Conservation (phyloP, 2,888 invertebrate species). For the Myopa tessellatipennis region DNA sequence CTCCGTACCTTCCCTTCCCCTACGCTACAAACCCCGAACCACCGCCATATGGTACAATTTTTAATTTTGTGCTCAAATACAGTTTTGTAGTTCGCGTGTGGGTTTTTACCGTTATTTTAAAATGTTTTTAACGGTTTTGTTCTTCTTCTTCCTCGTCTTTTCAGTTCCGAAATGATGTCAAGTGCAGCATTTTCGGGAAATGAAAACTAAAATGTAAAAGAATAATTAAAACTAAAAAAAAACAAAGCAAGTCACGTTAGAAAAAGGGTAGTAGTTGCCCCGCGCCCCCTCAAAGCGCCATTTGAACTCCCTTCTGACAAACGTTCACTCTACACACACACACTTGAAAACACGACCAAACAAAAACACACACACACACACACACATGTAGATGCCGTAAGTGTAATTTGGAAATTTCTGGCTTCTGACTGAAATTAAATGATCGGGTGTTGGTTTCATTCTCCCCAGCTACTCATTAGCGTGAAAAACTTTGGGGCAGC, state of each 20-base stretch:
- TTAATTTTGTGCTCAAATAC: neutral
- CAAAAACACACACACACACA: neutral
- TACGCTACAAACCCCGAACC: neutral
- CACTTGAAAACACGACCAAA: neutral
- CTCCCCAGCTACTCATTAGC: slow-evolving; percentile 22
- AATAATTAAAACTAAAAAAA: neutral
- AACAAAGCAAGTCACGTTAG: neutral
- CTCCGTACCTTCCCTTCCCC: no score
- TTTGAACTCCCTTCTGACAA: no score
- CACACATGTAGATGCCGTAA: neutral
- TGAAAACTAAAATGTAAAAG: neutral
- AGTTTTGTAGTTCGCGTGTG: neutral
- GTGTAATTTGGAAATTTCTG: slow-evolving; percentile 10
- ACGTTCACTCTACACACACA: neutral
- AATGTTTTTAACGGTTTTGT: neutral
- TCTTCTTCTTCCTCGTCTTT: neutral
- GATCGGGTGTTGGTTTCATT: slow-evolving; percentile 2
- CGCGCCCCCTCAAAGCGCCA: neutral
- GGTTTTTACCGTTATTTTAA: neutral
- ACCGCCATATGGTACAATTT: neutral
- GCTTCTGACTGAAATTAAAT: slow-evolving; percentile 5
- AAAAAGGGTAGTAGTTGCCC: neutral
- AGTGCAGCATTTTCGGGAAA: slow-evolving; percentile 12
- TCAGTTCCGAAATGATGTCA: slow-evolving; percentile 21
- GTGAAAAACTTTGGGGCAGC: slow-evolving; percentile 12